A percentile compares a stretch with the other conserved stretches of the same genome.
phyloP scores from a whole-genome alignment of 1,140 invertebrate species.

The Acromyrmex heyeri region DNA sequence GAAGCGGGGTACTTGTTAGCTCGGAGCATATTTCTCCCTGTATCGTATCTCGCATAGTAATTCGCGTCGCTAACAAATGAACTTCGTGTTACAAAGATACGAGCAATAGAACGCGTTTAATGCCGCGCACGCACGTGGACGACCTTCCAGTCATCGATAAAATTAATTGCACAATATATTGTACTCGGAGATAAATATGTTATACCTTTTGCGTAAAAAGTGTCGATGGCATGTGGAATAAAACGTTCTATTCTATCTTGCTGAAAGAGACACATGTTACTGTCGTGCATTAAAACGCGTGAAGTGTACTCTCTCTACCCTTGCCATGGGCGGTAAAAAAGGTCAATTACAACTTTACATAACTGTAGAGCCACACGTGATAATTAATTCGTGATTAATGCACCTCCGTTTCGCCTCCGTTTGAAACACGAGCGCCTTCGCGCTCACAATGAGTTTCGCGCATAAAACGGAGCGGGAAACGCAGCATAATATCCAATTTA shows the following conservation, averaged over 20 bases:
- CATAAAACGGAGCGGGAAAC: neutral
- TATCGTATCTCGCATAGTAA: slow-evolving; percentile 31
- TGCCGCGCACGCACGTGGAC: neutral
- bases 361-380: neutral
- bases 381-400: slow-evolving; percentile 54
- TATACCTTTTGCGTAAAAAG: neutral
- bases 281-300: neutral
- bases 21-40: neutral
- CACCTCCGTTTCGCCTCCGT: slow-evolving; percentile 4
- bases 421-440: slow-evolving; percentile 16
- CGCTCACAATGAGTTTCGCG: neutral
- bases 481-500: slow-evolving; percentile 47
- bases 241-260: neutral
- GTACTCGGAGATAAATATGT: slow-evolving; percentile 20
- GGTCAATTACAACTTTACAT: slow-evolving; percentile 45
- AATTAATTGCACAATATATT: slow-evolving; percentile 29
- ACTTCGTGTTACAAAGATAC: slow-evolving; percentile 8
- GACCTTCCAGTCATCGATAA: slow-evolving; percentile 15
- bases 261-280: neutral
- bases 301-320: neutral
- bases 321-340: neutral
- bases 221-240: neutral
- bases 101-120: neutral
- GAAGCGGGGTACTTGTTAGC: neutral
- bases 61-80: slow-evolving; percentile 18